These are phyloP conservation scores for Syrphus vitripennis DNA, from an alignment of 2,888 invertebrate species.

Conservation along the genomic window DNA sequence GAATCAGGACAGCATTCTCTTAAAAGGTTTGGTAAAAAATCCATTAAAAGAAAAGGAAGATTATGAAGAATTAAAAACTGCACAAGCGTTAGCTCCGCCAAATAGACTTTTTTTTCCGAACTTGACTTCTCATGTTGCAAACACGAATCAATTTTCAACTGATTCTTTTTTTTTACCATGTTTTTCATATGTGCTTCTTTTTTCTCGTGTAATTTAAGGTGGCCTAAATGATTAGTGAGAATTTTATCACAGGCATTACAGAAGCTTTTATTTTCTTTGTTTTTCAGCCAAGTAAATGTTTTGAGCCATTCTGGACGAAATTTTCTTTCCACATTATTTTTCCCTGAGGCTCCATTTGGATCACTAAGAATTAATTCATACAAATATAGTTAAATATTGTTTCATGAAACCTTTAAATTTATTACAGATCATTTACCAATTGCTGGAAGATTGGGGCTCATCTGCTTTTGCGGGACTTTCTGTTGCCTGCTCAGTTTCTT, in stretches of 20 bases:
- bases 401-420: neutral
- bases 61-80: neutral
- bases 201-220: constrained; percentile 10
- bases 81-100: neutral
- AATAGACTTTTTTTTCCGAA: neutral
- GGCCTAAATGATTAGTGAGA: constrained; percentile 10
- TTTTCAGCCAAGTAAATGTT: constrained; percentile 15
- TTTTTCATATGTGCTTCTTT: neutral
- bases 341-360: neutral
- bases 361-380: too few relatives aligned
- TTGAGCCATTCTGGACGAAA: neutral
- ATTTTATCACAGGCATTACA: constrained; percentile 15
- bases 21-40: neutral
- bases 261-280: constrained; percentile 10
- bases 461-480: neutral
- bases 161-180: neutral
- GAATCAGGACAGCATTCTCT: constrained; percentile 16
- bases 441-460: neutral
- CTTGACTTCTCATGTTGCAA: constrained; percentile 8
- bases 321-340: neutral
- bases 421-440: neutral
- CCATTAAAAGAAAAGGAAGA: neutral
- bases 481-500: neutral
- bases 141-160: constrained; percentile 16
- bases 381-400: neutral